Conservation (phyloP, 2,113 vertebrate species). For the Merops nubicus region DNA sequence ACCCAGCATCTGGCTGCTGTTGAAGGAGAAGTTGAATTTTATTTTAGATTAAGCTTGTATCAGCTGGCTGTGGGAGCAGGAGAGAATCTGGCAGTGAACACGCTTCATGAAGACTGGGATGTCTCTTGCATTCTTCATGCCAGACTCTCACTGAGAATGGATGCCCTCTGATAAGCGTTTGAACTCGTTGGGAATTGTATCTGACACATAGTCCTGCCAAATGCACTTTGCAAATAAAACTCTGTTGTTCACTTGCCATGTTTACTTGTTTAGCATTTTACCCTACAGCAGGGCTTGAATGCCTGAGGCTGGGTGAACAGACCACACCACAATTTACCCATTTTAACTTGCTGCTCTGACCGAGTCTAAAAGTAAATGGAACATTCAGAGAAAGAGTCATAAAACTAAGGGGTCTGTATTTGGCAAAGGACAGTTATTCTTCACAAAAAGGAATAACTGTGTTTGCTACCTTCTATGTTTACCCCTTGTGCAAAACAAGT, state of each 20-base stretch:
- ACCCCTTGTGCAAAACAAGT: neutral
- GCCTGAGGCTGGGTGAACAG: neutral
- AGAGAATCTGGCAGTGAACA: neutral
- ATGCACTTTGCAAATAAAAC: neutral
- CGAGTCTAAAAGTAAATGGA: neutral
- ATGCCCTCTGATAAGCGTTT: neutral
- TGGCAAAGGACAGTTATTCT: neutral
- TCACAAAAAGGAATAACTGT: neutral
- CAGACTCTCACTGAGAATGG: neutral
- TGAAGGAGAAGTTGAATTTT: neutral
- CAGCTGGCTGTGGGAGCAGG: rapidly evolving
- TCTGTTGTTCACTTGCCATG: rapidly evolving
- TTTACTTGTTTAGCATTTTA: neutral
- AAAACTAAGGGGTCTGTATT: neutral
- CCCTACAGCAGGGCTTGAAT: neutral
- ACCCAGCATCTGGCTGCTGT: neutral
- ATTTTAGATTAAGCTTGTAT: neutral
- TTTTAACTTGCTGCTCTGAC: neutral
- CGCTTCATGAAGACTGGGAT: neutral
- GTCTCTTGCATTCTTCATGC: neutral
- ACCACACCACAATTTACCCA: neutral
- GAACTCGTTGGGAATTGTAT: neutral
- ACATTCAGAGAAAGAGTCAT: neutral
- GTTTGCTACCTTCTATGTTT: neutral
- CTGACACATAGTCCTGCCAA: neutral